Conservation (phyloP, 2,888 invertebrate genomes). For the Lasius platythorax region DNA sequence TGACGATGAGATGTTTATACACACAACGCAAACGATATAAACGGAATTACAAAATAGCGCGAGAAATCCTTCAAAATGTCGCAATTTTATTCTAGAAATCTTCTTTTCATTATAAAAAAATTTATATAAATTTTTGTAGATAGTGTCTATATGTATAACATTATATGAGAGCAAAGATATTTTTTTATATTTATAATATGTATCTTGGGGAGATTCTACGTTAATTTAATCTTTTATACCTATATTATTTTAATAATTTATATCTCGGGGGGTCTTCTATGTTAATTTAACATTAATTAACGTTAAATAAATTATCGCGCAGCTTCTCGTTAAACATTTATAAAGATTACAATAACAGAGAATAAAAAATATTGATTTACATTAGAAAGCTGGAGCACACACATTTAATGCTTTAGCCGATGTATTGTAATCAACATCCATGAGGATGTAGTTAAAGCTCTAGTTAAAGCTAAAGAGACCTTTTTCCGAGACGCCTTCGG, state of each 20-base stretch:
- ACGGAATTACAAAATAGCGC: slow-evolving; percentile 37
- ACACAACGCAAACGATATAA: slow-evolving; percentile 25
- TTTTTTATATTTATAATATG: not conserved
- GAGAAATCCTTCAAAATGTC: slow-evolving; percentile 1
- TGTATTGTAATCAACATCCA: slow-evolving; percentile 18
- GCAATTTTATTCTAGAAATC: not conserved
- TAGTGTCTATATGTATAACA: not conserved
- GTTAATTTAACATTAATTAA: no score
- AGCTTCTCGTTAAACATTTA: not conserved
- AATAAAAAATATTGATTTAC: slow-evolving; percentile 6
- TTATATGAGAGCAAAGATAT: not conserved
- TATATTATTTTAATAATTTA: not conserved
- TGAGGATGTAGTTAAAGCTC: slow-evolving; percentile 8
- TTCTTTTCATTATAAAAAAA: not conserved
- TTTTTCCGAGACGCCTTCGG: not conserved
- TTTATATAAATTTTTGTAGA: not conserved
- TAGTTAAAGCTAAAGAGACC: slow-evolving; percentile 1
- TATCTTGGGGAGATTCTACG: not conserved
- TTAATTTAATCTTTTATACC: no score
- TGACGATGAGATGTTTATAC: slow-evolving; percentile 59
- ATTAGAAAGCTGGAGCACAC: not conserved
- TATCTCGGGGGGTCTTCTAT: not conserved
- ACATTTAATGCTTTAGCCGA: slow-evolving; percentile 20
- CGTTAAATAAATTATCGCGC: not conserved
- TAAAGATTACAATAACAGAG: not conserved